A percentile compares a stretch with the other conserved stretches of the same genome.
Evolutionary conservation across 2,888 invertebrate species (phyloP).

Genomic region (Plebejus anna): DNA sequence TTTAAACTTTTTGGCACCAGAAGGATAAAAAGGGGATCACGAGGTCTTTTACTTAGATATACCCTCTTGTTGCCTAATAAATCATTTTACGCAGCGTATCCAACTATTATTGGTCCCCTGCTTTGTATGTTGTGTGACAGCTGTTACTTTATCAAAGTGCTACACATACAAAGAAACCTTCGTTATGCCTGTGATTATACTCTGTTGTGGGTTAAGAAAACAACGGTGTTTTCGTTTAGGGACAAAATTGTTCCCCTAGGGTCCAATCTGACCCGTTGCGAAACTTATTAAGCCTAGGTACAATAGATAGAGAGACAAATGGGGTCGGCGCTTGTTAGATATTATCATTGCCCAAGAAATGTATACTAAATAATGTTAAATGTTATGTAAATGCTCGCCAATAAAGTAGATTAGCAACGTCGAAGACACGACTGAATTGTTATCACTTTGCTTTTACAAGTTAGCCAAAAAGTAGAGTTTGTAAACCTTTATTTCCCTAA

Average conservation of each 20-base stretch:
- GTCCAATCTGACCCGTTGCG: conserved; percentile 7
- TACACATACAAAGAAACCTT: too few species aligned
- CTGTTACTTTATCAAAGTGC: too few species aligned
- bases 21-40: too few species aligned
- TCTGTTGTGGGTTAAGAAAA: background rate
- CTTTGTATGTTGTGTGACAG: too few species aligned
- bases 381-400: conserved; percentile 31
- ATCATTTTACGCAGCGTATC: too few species aligned
- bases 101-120: too few species aligned
- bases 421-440: background rate
- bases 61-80: too few species aligned
- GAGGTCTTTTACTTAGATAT: too few species aligned
- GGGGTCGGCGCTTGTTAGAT: conserved; percentile 20
- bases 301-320: conserved; percentile 24
- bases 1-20: too few species aligned
- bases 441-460: background rate
- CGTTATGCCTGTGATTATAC: too few species aligned
- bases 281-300: conserved; percentile 12
- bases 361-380: conserved; percentile 31
- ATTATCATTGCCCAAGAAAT: conserved; percentile 33
- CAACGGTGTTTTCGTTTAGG: background rate
- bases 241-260: background rate
- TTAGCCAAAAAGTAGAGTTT: too few species aligned
- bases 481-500: too few species aligned
- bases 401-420: conserved; percentile 11